Evolutionary conservation across 2,888 invertebrate genomes (phyloP), one percentile per base, ranked within the genome.

Genomic region (Leptura quadrifasciata): DNA sequence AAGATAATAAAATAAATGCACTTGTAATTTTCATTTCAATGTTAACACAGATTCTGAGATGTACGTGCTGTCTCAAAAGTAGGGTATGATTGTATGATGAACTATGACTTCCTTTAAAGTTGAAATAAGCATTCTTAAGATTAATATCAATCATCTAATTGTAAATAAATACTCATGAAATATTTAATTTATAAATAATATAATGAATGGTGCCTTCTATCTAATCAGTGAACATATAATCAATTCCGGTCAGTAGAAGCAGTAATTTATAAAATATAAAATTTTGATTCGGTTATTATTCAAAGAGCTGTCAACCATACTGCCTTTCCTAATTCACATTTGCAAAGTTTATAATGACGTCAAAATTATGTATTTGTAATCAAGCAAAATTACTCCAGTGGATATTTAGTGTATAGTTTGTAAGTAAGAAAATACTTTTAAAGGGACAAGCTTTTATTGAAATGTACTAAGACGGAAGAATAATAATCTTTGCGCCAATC

Each of bases 51-150:
- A 35, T 39, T 4, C 9, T 20, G 5, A 17, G 1, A 31, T 55
- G 18, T 2, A 57, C 21, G 55, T 24, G 18, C 18, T n/a, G 31
- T 12, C 35, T 10, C 15, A 35, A 18, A 35, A 18, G 67, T 57
- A 55, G 55, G 35, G 27, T 68, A 18, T 27, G 68, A 35, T 68
- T 18, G 27, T 68, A 18, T 27, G 68, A 35, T 68, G 68, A 68
- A 68, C 68, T 68, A 35, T 68, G 54, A 65, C 64, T 65, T 65
- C 64, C 64, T 65, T 21, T 65, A 31, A 68, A 27, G 55, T 55
- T 20, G 39, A 58, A n/a, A 24, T 24, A 57, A 68, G 52, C 20
- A 8, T n/a, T 54, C 20, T 54, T 21, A 27, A 65, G 65, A 65
- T 39, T 35, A 20, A 20, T 47, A 57, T 52, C 68, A 68, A n/a